phyloP scores from a whole-genome alignment of 2,888 invertebrate species.

The Ethmia dodecea region DNA sequence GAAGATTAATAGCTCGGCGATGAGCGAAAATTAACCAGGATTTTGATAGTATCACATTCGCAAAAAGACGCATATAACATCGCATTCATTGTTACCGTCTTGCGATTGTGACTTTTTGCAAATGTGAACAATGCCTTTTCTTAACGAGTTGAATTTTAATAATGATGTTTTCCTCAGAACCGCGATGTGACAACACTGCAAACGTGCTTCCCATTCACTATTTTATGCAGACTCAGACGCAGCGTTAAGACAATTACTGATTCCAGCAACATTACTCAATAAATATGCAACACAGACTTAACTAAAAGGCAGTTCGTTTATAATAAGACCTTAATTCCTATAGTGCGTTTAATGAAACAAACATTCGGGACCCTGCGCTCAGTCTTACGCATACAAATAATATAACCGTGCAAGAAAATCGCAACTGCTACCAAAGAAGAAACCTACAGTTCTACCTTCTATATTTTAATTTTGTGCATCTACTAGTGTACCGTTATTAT shows the following conservation, averaged over 20 bases:
- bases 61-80: too few relatives aligned
- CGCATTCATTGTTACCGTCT: too few relatives aligned
- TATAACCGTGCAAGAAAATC: conserved; percentile 2
- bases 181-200: too few relatives aligned
- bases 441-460: conserved; percentile 10
- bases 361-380: conserved; percentile 40
- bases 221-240: too few relatives aligned
- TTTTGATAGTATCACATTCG: too few relatives aligned
- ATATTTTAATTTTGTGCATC: conserved; percentile 15
- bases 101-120: too few relatives aligned
- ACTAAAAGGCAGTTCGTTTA: conserved; percentile 43
- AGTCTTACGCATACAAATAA: conserved; percentile 30
- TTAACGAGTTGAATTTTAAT: too few relatives aligned
- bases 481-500: conserved; percentile 1
- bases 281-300: conserved; percentile 43
- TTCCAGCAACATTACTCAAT: conserved; percentile 15
- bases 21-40: too few relatives aligned
- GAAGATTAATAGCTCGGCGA: too few relatives aligned
- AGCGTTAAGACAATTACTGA: conserved; percentile 1
- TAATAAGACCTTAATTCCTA: conserved; percentile 38
- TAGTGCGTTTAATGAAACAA: conserved; percentile 28
- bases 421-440: conserved; percentile 12
- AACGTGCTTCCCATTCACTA: too few relatives aligned
- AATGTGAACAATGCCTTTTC: too few relatives aligned
- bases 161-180: too few relatives aligned